Percentiles rank a stretch among this genome's conserved stretches.
Evolutionary conservation across 2,113 vertebrate species (phyloP).

Genomic region (Hippocampus guttulatus): DNA sequence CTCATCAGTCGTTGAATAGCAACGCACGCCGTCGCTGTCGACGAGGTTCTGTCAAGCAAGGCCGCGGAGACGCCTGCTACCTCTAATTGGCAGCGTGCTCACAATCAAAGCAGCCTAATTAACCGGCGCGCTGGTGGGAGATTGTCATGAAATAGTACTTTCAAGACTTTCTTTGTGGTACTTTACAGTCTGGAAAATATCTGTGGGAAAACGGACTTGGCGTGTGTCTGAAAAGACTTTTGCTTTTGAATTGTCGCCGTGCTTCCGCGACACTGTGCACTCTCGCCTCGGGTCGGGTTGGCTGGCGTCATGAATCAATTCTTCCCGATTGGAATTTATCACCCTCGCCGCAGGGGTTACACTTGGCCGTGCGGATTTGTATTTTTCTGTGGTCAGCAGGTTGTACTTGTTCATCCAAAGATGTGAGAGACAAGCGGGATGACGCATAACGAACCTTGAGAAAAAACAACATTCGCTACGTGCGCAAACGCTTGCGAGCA

Average conservation of each 20-base stretch:
- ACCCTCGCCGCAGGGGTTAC: not conserved
- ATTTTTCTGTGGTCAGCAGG: not conserved
- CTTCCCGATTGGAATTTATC: not conserved
- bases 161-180: too few relatives aligned
- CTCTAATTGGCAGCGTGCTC: slow-evolving; percentile 86
- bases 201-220: too few relatives aligned
- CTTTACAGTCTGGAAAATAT: too few relatives aligned
- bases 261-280: not conserved
- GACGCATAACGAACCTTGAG: too few relatives aligned
- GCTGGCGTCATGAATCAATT: not conserved
- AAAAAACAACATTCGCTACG: too few relatives aligned
- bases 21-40: slow-evolving; percentile 28
- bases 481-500: too few relatives aligned
- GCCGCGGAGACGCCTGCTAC: slow-evolving; percentile 65
- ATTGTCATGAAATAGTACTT: not conserved
- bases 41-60: slow-evolving; percentile 62
- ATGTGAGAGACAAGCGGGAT: too few relatives aligned
- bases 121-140: slow-evolving; percentile 17
- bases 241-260: too few relatives aligned
- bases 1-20: not conserved
- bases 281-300: not conserved
- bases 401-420: too few relatives aligned
- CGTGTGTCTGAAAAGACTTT: too few relatives aligned
- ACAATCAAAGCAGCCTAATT: slow-evolving; percentile 86
- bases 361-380: not conserved